Conservation (phyloP, 2,888 invertebrate genomes). For the Dromius quadrimaculatus region DNA sequence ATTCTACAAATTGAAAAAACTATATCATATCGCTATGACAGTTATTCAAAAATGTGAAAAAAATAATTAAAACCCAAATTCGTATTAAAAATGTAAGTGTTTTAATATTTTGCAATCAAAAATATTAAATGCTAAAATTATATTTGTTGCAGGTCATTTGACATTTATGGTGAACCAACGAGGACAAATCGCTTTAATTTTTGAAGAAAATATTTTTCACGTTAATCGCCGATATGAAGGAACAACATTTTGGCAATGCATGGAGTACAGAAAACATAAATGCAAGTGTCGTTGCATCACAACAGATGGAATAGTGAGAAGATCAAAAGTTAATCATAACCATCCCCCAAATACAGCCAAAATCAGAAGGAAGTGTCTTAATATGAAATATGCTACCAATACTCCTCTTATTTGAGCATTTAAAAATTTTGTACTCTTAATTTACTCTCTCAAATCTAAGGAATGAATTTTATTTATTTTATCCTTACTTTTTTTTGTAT, state of each 20-base stretch:
- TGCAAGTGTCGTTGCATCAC: constrained; percentile 57
- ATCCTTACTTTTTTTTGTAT: no score
- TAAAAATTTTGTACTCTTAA: not conserved
- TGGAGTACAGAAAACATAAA: constrained; percentile 55
- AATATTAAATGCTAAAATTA: not conserved
- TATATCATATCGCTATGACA: no score
- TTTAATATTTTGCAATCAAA: not conserved
- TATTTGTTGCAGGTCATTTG: constrained; percentile 54
- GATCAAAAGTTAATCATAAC: constrained; percentile 53
- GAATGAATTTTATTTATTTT: no score
- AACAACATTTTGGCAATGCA: constrained; percentile 58
- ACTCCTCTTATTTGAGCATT: not conserved
- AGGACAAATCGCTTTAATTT: constrained; percentile 55
- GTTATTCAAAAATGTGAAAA: no score
- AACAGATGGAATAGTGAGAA: constrained; percentile 51
- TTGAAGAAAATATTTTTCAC: constrained; percentile 56
- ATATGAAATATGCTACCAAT: constrained; percentile 25
- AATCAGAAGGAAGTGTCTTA: constrained; percentile 44
- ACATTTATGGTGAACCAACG: constrained; percentile 56
- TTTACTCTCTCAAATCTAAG: no score
- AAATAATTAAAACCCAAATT: no score
- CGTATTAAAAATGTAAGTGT: no score
- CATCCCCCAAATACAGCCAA: constrained; percentile 55
- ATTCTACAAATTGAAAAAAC: no score
- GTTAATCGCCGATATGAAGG: constrained; percentile 56